These are phyloP conservation scores for Calosoma granatense DNA, from an alignment of 1,140 invertebrate genomes.

Conservation along the genomic window DNA sequence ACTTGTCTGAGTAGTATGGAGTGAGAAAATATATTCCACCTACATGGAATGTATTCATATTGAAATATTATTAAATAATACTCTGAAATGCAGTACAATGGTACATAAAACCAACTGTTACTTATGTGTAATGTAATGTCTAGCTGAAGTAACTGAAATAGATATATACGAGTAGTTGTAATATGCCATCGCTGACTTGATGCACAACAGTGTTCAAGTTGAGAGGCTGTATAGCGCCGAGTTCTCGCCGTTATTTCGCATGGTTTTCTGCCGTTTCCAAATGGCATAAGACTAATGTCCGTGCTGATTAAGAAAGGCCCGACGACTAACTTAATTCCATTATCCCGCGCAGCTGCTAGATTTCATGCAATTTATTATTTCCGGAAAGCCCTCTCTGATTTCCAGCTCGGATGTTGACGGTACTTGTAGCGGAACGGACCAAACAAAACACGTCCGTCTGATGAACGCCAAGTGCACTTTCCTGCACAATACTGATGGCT, in stretches of 20 bases:
- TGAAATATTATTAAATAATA: too few species aligned
- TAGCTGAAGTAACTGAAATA: too few species aligned
- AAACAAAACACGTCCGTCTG: background rate
- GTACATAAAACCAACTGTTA: too few species aligned
- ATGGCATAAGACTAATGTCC: constrained; percentile 4
- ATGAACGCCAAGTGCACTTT: too few species aligned
- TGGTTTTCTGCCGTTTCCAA: constrained; percentile 4
- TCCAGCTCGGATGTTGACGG: background rate
- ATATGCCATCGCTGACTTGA: background rate
- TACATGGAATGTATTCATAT: too few species aligned
- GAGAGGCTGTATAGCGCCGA: background rate
- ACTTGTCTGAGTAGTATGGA: too few species aligned
- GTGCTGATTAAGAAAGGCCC: constrained; percentile 6
- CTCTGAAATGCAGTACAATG: too few species aligned
- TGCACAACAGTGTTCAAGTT: background rate
- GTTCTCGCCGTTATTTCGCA: constrained; percentile 5
- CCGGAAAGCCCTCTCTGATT: constrained; percentile 2
- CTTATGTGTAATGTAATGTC: too few species aligned
- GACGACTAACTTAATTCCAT: constrained; percentile 7
- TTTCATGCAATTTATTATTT: constrained; percentile 7
- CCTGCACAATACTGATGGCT: too few species aligned
- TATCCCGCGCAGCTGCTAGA: background rate
- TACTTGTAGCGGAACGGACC: background rate
- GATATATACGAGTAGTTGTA: too few species aligned
- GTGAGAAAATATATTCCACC: too few species aligned